phyloP scores from a whole-genome alignment of 2,888 invertebrate genomes.

The Pherbina coryleti region DNA sequence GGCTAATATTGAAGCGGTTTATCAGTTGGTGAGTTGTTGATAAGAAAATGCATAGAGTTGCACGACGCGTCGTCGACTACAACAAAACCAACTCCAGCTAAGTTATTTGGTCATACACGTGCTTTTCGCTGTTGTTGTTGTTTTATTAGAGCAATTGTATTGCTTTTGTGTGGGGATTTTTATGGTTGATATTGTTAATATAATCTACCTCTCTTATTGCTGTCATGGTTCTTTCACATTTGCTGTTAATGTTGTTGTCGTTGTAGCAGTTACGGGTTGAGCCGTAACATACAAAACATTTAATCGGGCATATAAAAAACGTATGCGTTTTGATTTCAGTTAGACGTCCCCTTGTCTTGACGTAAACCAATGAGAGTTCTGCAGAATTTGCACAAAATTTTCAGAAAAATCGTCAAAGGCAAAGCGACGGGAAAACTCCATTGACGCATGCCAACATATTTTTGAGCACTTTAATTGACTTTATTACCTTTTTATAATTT shows the following conservation, averaged over 20 bases:
- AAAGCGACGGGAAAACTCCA: not conserved
- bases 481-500: too few species aligned
- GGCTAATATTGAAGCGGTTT: not conserved
- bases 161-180: too few species aligned
- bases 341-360: not conserved
- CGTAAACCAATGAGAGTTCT: constrained; percentile 23
- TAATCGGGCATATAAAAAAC: not conserved
- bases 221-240: not conserved
- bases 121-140: too few species aligned
- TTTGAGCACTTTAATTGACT: not conserved
- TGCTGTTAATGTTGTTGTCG: not conserved
- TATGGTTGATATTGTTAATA: not conserved
- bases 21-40: too few species aligned
- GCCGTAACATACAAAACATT: not conserved
- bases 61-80: not conserved
- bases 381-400: not conserved
- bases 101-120: too few species aligned
- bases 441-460: not conserved
- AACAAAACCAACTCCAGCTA: not conserved
- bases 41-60: not conserved
- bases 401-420: too few species aligned
- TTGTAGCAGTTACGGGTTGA: too few species aligned
- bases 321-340: not conserved
- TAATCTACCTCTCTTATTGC: not conserved
- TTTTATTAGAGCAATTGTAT: too few species aligned